Evolutionary conservation across 2,888 invertebrate species (phyloP), one percentile per base, ranked within the genome.

Genomic region (Gortyna flavago): DNA sequence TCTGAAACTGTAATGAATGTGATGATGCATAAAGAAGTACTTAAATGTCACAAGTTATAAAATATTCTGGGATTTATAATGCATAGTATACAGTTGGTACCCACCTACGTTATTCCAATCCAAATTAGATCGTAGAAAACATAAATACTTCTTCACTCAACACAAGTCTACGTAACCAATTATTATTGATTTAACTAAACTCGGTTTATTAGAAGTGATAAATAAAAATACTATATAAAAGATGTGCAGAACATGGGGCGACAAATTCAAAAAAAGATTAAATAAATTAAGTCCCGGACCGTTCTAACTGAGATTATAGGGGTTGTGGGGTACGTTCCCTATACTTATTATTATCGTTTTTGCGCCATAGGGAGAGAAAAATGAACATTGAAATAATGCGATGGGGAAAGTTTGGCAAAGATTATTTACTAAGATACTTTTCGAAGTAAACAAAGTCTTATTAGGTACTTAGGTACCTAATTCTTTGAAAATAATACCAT

Each of bases 1-100:
- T 62, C 51, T 59, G 51, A 76, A 75, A 79, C 29, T 68, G 64
- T 38, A 38, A 66, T 79, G 73, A 79, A 25, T 68, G 64, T 38
- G 41, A 66, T 79, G 73, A 88, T 51, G 84, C 80, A 81, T 66
- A 61, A 51, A 75, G 44, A 69, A 75, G 64, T 54, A n/a, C n/a
- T n/a, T n/a, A 71, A 85, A 73, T 72, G 57, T 81, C 78, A 64
- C 21, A 41, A 29, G 57, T 35, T 65, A 78, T 38, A 68, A 75
- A 75, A 51, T 67, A 68, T 64, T 72, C 59, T 68, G 41, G 18
- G 5, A 61, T 68, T 59, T 59, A 59, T 61, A 65, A 35, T 25
- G 29, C n/a, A 32, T 38, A 41, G 25, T 44, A 51, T 54, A n/a
- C n/a, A n/a, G n/a, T n/a, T n/a, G n/a, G 54, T 8, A 54, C 25